Evolutionary conservation across 2,888 invertebrate species (phyloP).

Genomic region (Agrochola macilenta): DNA sequence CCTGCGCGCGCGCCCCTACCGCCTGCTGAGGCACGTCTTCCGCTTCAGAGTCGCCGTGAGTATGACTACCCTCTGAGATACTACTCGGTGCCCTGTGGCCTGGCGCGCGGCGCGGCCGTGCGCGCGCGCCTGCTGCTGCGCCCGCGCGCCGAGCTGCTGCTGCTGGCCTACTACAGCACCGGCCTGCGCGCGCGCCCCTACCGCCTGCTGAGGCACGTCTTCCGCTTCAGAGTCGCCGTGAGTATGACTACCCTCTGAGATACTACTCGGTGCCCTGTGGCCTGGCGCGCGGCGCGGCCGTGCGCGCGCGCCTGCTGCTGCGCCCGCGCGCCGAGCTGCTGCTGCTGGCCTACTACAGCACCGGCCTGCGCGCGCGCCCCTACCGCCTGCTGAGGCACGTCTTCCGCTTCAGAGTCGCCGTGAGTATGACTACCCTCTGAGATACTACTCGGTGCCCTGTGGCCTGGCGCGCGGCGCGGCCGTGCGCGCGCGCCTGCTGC

Average conservation of each 20-base stretch:
- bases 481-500: conserved; percentile 69
- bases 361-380: conserved; percentile 73
- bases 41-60: conserved; percentile 77
- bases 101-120: conserved; percentile 63
- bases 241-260: conserved; percentile 57
- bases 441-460: no score
- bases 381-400: conserved; percentile 83
- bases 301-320: conserved; percentile 73
- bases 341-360: conserved; percentile 84
- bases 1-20: conserved; percentile 73
- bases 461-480: conserved; percentile 63
- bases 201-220: conserved; percentile 83
- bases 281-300: conserved; percentile 64
- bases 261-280: no score
- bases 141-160: conserved; percentile 74
- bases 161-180: conserved; percentile 85
- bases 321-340: conserved; percentile 77
- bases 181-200: conserved; percentile 73
- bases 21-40: conserved; percentile 84
- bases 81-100: no score
- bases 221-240: conserved; percentile 78
- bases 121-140: conserved; percentile 77
- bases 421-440: conserved; percentile 65
- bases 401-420: conserved; percentile 78
- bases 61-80: conserved; percentile 25